These are phyloP conservation scores for Agapornis roseicollis DNA, from an alignment of 2,113 vertebrate genomes.

Conservation along the genomic window DNA sequence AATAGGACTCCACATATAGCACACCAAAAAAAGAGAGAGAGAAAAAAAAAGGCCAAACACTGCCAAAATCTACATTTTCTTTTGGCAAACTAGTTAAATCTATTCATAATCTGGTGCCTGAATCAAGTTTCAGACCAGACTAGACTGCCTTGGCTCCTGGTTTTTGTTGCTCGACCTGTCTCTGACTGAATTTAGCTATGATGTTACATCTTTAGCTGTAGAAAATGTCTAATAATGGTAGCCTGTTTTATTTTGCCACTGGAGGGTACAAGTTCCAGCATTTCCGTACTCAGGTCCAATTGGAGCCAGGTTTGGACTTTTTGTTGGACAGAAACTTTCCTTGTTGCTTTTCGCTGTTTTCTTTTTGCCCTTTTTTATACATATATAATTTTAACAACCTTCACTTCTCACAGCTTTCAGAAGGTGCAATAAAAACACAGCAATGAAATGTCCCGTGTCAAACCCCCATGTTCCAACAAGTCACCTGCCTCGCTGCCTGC, in stretches of 20 bases:
- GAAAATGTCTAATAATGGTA: conserved; percentile 76
- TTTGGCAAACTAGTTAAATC: conserved; percentile 85
- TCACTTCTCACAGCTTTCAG: conserved; percentile 40
- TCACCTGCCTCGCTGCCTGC: neutral
- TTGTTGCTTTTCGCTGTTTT: conserved; percentile 59
- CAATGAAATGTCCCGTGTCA: neutral
- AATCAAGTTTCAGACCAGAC: conserved; percentile 85
- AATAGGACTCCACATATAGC: conserved; percentile 78
- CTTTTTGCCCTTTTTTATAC: neutral
- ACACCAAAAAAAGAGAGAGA: conserved; percentile 40
- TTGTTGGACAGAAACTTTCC: conserved; percentile 59
- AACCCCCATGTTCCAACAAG: neutral
- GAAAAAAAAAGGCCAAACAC: conserved; percentile 65
- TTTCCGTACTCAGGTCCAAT: conserved; percentile 62
- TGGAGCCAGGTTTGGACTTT: conserved; percentile 44
- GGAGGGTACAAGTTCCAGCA: conserved; percentile 67
- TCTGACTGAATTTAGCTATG: conserved; percentile 82
- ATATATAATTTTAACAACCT: neutral
- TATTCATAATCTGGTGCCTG: conserved; percentile 85
- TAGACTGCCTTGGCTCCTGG: conserved; percentile 80
- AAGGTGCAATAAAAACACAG: conserved; percentile 41
- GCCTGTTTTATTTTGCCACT: conserved; percentile 77
- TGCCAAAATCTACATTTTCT: conserved; percentile 94
- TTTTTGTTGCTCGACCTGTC: conserved; percentile 83
- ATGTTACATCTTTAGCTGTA: conserved; percentile 78